A percentile compares a stretch with the other conserved stretches of the same genome.
Evolutionary conservation across 2,113 vertebrate genomes (phyloP).

Genomic region (Sturnus vulgaris): DNA sequence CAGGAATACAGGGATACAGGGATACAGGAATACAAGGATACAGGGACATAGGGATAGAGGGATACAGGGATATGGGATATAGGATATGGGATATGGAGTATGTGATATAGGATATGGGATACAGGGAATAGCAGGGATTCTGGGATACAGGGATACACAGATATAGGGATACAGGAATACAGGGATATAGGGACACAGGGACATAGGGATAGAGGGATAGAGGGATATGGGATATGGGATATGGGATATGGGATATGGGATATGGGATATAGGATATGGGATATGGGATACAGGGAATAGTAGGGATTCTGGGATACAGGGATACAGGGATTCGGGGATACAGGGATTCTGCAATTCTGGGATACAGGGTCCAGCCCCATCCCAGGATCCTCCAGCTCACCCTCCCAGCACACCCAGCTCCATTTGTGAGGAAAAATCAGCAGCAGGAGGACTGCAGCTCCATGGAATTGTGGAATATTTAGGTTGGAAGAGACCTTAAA

Average conservation of each 20-base stretch:
- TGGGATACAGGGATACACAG: too few relatives aligned
- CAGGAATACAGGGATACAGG: too few relatives aligned
- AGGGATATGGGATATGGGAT: rapidly evolving
- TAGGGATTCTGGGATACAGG: rapidly evolving
- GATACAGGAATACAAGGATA: too few relatives aligned
- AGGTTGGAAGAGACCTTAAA: background rate
- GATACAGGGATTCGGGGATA: rapidly evolving
- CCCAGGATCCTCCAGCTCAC: background rate
- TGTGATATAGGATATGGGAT: too few relatives aligned
- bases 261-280: background rate
- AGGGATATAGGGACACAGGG: too few relatives aligned
- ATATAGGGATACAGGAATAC: background rate
- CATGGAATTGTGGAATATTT: background rate
- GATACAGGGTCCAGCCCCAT: rapidly evolving
- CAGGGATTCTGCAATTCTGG: rapidly evolving
- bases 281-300: background rate
- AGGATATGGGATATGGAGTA: too few relatives aligned
- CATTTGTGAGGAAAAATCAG: rapidly evolving
- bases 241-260: rapidly evolving
- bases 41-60: too few relatives aligned
- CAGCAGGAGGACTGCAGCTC: background rate
- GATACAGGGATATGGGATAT: too few relatives aligned
- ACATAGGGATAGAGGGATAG: rapidly evolving
- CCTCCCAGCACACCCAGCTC: background rate
- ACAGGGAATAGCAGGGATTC: background rate